Percentiles rank a stretch among this genome's conserved stretches.
Conservation (phyloP, 30 jellyfish, hydroid and myxozoan species). For the Chironex yamaguchii region DNA sequence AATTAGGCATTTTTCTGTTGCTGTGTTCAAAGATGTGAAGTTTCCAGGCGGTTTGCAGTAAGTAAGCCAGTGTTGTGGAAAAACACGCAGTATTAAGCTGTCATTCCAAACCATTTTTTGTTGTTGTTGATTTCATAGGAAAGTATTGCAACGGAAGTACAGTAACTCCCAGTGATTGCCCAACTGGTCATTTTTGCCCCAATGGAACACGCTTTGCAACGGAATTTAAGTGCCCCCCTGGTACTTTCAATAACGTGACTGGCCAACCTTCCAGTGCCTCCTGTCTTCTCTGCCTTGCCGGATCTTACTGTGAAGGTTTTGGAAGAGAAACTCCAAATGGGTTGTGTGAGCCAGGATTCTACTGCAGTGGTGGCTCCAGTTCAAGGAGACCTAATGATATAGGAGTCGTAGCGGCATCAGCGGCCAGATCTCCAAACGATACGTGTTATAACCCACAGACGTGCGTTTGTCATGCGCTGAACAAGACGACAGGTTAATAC, state of each 20-base stretch:
- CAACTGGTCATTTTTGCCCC: constrained; percentile 82
- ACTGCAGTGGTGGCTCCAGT: constrained; percentile 80
- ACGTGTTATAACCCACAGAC: constrained; percentile 83
- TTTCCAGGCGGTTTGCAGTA: neutral
- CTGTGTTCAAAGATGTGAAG: neutral
- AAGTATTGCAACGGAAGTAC: constrained; percentile 75
- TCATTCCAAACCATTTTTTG: neutral
- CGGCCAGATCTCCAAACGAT: constrained; percentile 52
- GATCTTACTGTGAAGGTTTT: constrained; percentile 75
- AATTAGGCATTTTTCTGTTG: neutral
- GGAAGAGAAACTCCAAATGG: constrained; percentile 76
- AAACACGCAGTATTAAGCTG: neutral
- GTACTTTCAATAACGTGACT: constrained; percentile 81
- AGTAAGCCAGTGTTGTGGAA: neutral
- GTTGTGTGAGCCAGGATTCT: constrained; percentile 79
- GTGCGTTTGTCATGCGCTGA: constrained; percentile 81
- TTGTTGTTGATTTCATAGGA: constrained; percentile 46
- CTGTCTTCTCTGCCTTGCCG: constrained; percentile 76
- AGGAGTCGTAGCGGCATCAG: constrained; percentile 53
- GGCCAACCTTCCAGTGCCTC: constrained; percentile 62
- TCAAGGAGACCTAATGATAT: constrained; percentile 78
- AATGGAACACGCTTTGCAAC: constrained; percentile 79
- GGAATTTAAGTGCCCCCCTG: constrained; percentile 86
- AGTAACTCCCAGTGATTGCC: constrained; percentile 76
- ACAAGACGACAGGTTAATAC: constrained; percentile 67